phyloP scores from a whole-genome alignment of 2,797 vertebrate species.

The Acanthurus lineatus region DNA sequence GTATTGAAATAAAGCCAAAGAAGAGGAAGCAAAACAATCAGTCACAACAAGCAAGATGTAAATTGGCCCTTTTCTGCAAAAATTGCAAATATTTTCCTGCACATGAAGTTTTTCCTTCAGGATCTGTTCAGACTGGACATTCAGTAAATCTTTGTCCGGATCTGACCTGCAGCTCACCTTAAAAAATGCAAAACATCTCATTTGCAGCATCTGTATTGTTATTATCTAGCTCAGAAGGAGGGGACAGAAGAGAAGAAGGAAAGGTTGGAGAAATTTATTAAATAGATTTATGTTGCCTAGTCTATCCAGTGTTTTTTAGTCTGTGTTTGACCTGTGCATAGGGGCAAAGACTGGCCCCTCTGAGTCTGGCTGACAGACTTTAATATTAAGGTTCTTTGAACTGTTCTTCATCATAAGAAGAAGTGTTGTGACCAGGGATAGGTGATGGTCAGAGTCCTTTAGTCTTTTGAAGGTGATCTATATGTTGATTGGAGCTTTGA shows the following conservation, averaged over 20 bases:
- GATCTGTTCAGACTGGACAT: slow-evolving; percentile 35
- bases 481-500: not conserved
- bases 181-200: slow-evolving; percentile 44
- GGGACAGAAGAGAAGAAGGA: not conserved
- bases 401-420: slow-evolving; percentile 32
- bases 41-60: not conserved
- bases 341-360: slow-evolving; percentile 37
- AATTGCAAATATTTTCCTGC: slow-evolving; percentile 7
- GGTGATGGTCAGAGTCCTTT: not conserved
- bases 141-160: slow-evolving; percentile 49
- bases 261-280: slow-evolving; percentile 11
- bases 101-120: slow-evolving; percentile 34
- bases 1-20: not conserved
- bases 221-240: slow-evolving; percentile 17
- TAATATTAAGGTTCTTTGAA: slow-evolving; percentile 12
- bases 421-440: not conserved
- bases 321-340: slow-evolving; percentile 42
- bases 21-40: not conserved
- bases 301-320: slow-evolving; percentile 27
- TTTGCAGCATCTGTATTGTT: slow-evolving; percentile 36
- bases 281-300: slow-evolving; percentile 54
- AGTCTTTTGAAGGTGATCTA: not conserved
- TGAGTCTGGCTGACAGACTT: slow-evolving; percentile 28
- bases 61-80: not conserved
- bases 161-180: slow-evolving; percentile 32